phyloP scores from a whole-genome alignment of 2,797 vertebrate genomes.

The Manis javanica region DNA sequence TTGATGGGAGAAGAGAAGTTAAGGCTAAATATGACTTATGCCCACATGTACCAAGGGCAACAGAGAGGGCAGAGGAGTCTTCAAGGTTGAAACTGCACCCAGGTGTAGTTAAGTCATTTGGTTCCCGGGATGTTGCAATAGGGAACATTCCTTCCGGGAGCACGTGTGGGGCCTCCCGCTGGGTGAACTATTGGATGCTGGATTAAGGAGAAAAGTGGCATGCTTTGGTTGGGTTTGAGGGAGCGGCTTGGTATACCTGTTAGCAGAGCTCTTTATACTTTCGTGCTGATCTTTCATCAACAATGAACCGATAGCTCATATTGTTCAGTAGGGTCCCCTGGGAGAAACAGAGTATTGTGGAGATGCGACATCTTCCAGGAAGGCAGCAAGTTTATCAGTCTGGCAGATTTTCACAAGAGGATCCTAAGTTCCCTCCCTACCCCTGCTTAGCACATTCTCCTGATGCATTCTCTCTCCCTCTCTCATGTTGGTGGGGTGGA shows the following conservation, averaged over 20 bases:
- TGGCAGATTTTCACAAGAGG: constrained; percentile 35
- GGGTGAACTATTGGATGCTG: background rate
- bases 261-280: constrained; percentile 76
- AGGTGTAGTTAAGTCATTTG: background rate
- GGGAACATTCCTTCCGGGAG: constrained; percentile 68
- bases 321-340: constrained; percentile 60
- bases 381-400: constrained; percentile 63
- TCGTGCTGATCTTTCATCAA: constrained; percentile 58
- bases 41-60: background rate
- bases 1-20: background rate
- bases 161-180: background rate
- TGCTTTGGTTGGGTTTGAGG: background rate
- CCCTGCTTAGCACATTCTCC: background rate
- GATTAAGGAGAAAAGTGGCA: background rate
- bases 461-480: background rate
- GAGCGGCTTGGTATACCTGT: constrained; percentile 48
- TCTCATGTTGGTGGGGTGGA: background rate
- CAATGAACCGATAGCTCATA: constrained; percentile 66
- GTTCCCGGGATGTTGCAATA: constrained; percentile 58
- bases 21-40: background rate
- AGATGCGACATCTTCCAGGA: constrained; percentile 70
- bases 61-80: background rate
- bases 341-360: constrained; percentile 63
- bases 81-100: background rate
- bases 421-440: constrained; percentile 11